phyloP scores from a whole-genome alignment of 2,797 vertebrate species.

The Chelidonichthys spinosus region DNA sequence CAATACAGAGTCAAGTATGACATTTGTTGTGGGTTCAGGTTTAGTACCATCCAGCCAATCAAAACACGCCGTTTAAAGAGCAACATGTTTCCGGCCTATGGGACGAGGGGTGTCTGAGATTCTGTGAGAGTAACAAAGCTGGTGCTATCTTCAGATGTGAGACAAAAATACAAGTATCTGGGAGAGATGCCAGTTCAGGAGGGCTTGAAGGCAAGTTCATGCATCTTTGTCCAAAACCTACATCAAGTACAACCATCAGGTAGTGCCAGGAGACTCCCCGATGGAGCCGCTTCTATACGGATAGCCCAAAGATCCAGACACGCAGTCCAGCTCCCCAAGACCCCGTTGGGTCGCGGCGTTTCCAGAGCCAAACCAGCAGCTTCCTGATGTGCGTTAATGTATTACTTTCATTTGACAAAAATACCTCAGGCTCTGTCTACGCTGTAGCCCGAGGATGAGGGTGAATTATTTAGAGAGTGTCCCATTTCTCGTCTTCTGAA shows the following conservation, averaged over 20 bases:
- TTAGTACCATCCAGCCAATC: background rate
- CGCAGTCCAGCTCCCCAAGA: slow-evolving; percentile 5
- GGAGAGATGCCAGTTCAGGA: slow-evolving; percentile 49
- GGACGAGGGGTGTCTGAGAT: slow-evolving; percentile 14
- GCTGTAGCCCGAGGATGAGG: slow-evolving; percentile 18
- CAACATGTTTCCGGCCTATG: background rate
- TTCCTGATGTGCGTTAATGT: slow-evolving; percentile 27
- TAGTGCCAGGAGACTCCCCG: slow-evolving; percentile 40
- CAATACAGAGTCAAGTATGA: background rate
- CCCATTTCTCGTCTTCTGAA: slow-evolving; percentile 12
- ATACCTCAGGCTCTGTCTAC: slow-evolving; percentile 13
- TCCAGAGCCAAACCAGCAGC: slow-evolving; percentile 21
- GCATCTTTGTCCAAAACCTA: slow-evolving; percentile 44
- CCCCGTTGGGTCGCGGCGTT: slow-evolving; percentile 9
- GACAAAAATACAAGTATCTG: slow-evolving; percentile 33
- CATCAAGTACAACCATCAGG: slow-evolving; percentile 8
- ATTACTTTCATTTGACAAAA: slow-evolving; percentile 33
- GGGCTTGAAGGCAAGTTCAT: slow-evolving; percentile 36
- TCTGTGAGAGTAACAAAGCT: background rate
- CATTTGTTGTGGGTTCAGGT: background rate
- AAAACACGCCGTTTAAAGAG: background rate
- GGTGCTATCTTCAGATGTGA: slow-evolving; percentile 15
- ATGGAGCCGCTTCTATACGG: slow-evolving; percentile 22
- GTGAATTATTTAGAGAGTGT: slow-evolving; percentile 40
- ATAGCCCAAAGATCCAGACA: slow-evolving; percentile 32